phyloP scores from a whole-genome alignment of 2,797 vertebrate species.

The Poeciliopsis turneri region DNA sequence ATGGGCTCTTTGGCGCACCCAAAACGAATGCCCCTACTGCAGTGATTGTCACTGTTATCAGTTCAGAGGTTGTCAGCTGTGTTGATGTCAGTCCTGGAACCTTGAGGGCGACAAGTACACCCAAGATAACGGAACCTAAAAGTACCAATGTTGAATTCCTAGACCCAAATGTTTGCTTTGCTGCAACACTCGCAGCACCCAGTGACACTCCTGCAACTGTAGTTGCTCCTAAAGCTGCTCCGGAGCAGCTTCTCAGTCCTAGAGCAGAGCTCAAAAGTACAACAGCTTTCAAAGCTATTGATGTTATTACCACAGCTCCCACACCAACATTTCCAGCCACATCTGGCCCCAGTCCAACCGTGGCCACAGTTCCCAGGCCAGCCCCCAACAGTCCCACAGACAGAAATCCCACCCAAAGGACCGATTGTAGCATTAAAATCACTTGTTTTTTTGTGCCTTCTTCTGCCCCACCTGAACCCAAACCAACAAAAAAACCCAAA shows the following conservation, averaged over 20 bases:
- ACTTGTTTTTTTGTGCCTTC: slow-evolving; percentile 41
- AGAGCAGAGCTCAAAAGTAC: slow-evolving; percentile 28
- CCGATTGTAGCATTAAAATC: slow-evolving; percentile 54
- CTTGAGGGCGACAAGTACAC: slow-evolving; percentile 35
- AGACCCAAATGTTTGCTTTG: slow-evolving; percentile 36
- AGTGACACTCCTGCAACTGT: slow-evolving; percentile 65
- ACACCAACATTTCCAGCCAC: slow-evolving; percentile 44
- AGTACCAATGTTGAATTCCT: slow-evolving; percentile 34
- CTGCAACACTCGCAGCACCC: slow-evolving; percentile 57
- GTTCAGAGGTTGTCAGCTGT: slow-evolving; percentile 35
- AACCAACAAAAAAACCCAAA: slow-evolving; percentile 62
- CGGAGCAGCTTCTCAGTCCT: slow-evolving; percentile 38
- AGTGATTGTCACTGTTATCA: slow-evolving; percentile 43
- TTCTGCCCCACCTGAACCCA: slow-evolving; percentile 32
- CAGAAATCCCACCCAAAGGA: slow-evolving; percentile 68
- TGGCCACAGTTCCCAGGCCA: slow-evolving; percentile 68
- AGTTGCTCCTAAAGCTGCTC: slow-evolving; percentile 56
- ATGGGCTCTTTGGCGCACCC: slow-evolving; percentile 69
- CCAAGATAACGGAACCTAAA: slow-evolving; percentile 39
- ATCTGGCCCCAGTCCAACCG: slow-evolving; percentile 45
- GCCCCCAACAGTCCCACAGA: slow-evolving; percentile 65
- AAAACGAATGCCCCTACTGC: slow-evolving; percentile 59
- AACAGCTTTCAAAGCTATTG: slow-evolving; percentile 51
- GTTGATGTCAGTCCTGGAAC: slow-evolving; percentile 16
- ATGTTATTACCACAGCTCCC: slow-evolving; percentile 53